Evolutionary conservation across 2,797 vertebrate species (phyloP).

Genomic region (Anguilla marmorata): DNA sequence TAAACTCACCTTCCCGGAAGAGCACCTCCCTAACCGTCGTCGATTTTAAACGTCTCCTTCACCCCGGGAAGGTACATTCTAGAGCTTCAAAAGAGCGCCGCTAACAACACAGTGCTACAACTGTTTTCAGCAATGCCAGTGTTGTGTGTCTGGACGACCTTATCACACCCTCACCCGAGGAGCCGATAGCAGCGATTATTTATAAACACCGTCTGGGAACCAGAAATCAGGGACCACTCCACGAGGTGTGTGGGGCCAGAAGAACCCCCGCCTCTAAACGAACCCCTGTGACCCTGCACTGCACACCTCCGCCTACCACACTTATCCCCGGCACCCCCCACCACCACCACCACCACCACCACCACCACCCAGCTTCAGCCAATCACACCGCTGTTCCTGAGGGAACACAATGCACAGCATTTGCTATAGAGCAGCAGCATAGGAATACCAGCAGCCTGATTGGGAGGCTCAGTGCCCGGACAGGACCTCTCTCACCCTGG

Average conservation of each 20-base stretch:
- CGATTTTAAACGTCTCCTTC: conserved; percentile 55
- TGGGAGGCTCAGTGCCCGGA: background rate
- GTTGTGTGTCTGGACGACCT: conserved; percentile 23
- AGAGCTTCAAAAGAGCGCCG: conserved; percentile 12
- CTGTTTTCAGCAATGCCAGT: conserved; percentile 14
- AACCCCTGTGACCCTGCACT: background rate
- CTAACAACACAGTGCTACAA: background rate
- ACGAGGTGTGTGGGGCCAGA: conserved; percentile 53
- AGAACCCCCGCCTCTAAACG: conserved; percentile 59
- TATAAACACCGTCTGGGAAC: conserved; percentile 36
- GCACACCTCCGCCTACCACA: background rate
- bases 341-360: background rate
- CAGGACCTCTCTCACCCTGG: background rate
- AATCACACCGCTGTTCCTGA: background rate
- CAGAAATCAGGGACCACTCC: conserved; percentile 30
- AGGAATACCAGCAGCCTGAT: background rate
- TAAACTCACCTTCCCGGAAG: background rate
- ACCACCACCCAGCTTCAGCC: background rate
- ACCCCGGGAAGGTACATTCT: conserved; percentile 68
- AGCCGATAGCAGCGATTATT: conserved; percentile 36
- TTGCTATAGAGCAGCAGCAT: background rate
- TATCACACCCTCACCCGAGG: conserved; percentile 30
- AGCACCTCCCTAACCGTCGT: conserved; percentile 67
- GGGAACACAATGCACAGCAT: background rate
- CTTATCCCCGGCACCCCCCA: background rate